Conservation (phyloP, 2,888 invertebrate species). For the Macaria liturata region DNA sequence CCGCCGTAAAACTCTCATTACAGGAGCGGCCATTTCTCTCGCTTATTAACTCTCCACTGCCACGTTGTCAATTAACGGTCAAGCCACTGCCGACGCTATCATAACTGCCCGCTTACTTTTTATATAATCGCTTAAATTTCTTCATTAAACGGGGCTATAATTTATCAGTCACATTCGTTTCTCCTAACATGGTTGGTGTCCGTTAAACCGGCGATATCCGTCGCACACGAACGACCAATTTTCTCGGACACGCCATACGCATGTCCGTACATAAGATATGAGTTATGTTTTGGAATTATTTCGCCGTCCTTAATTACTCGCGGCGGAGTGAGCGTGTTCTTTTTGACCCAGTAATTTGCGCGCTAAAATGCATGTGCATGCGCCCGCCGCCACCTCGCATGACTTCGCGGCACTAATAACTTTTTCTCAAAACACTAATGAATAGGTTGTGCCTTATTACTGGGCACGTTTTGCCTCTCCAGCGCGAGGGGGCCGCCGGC, state of each 20-base stretch:
- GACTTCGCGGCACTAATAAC: constrained; percentile 70
- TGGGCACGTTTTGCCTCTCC: constrained; percentile 73
- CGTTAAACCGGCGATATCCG: constrained; percentile 3
- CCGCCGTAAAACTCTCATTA: constrained; percentile 63
- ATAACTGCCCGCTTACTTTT: constrained; percentile 23
- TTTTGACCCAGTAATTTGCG: constrained; percentile 63
- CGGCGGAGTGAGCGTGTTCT: constrained; percentile 33
- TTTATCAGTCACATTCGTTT: constrained; percentile 14
- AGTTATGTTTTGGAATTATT: constrained; percentile 8
- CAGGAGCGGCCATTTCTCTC: constrained; percentile 57
- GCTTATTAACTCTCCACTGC: constrained; percentile 59
- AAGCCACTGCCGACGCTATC: constrained; percentile 31
- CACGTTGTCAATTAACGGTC: constrained; percentile 54
- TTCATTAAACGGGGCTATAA: constrained; percentile 20
- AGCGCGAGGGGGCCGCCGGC: constrained; percentile 45
- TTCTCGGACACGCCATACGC: constrained; percentile 16
- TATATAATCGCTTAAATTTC: constrained; percentile 16
- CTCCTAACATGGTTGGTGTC: constrained; percentile 14
- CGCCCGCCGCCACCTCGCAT: constrained; percentile 56
- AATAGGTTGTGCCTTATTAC: constrained; percentile 77
- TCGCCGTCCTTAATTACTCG: constrained; percentile 20
- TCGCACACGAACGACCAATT: constrained; percentile 14
- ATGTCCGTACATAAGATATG: constrained; percentile 17
- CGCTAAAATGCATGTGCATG: constrained; percentile 71
- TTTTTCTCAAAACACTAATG: constrained; percentile 81